Conservation (phyloP, 2,888 invertebrate species). For the Rhagium mordax region DNA sequence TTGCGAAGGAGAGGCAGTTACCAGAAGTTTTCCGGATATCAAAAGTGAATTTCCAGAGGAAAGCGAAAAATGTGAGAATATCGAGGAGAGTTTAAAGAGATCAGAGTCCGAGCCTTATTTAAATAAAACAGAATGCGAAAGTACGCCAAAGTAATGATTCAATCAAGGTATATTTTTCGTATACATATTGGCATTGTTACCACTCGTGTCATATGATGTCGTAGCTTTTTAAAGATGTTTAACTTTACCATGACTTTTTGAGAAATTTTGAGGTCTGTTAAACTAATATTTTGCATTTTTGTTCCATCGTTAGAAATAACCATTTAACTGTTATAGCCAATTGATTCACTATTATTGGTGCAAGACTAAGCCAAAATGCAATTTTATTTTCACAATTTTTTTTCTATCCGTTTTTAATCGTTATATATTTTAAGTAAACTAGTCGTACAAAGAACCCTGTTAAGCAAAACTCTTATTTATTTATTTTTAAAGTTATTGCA, state of each 20-base stretch:
- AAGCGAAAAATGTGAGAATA: conserved; percentile 61
- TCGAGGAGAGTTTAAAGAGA: conserved; percentile 71
- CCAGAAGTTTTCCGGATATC: conserved; percentile 77
- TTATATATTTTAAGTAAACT: neutral
- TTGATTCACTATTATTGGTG: neutral
- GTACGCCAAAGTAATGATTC: conserved; percentile 23
- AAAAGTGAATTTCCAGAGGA: conserved; percentile 68
- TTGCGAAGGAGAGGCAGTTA: conserved; percentile 70
- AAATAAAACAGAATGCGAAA: conserved; percentile 48
- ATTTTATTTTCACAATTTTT: neutral
- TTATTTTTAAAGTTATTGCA: neutral
- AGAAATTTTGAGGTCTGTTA: neutral
- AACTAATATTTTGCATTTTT: neutral
- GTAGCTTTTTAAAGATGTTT: neutral
- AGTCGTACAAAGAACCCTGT: neutral
- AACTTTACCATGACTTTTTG: neutral
- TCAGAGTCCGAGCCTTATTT: conserved; percentile 76
- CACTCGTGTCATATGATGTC: neutral
- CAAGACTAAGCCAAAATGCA: neutral
- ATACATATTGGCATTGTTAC: no score
- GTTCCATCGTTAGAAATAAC: neutral
- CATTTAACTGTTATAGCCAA: neutral
- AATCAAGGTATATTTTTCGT: neutral
- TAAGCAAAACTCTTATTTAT: conserved; percentile 1
- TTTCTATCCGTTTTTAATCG: neutral